Evolutionary conservation across 2,888 invertebrate species (phyloP), one percentile per base, ranked within the genome.

Genomic region (Pasiphila rectangulata): DNA sequence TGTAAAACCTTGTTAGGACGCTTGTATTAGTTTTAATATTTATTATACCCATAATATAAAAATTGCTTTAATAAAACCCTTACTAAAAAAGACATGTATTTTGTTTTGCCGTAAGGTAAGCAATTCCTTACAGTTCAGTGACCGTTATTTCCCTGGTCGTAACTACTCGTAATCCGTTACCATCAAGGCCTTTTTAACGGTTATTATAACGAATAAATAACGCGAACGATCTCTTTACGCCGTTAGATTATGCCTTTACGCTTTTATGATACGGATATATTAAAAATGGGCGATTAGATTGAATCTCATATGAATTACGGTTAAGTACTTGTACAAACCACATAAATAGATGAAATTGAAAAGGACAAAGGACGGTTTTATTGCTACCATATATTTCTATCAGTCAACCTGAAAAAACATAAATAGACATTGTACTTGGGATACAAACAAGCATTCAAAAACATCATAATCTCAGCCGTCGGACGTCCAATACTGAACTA

Each of bases 141-240:
- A 15, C 52, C 53, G 53, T 46, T 46, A 53, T 49, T 46, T 43
- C 49, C 46, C 46, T 40, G 53, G 44, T 49, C 46, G 34, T 49
- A 49, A 53, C 51, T 44, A n/a, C n/a, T n/a, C n/a, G n/a, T n/a
- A 46, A 47, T 53, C 49, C 40, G 34, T 41, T 36, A 49, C 48
- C 43, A 40, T 40, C 49, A 44, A 30, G 25, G 43, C 24, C 12
- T 39, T 21, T 40, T 45, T 49, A 40, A 38, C 44, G 46, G 47
- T 50, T 50, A 47, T 54, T 47, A 54, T 47, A 47, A 47, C 38
- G 41, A 41, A 47, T 54, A 54, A 54, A 54, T 54, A 54, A 50
- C 37, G 24, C 23, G 13, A 45, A 50, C 44, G 44, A 29, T 39
- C 48, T 41, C 47, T 21, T 46, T 37, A 47, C 40, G 43, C 15